These are phyloP conservation scores for Microcaecilia unicolor DNA, from an alignment of 2,797 vertebrate species.

Conservation along the genomic window DNA sequence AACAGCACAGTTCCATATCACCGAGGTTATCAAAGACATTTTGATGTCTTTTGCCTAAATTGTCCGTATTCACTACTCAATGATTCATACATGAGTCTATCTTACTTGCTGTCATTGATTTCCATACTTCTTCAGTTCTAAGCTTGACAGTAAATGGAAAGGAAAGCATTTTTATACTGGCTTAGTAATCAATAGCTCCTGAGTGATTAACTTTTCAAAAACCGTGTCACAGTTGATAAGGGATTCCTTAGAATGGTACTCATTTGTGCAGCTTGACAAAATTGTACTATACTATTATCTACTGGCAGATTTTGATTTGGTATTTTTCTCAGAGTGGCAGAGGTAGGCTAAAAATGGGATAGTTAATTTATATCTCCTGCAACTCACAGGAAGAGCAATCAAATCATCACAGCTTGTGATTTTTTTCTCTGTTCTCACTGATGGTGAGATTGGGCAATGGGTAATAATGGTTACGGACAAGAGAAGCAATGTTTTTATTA, in stretches of 20 bases:
- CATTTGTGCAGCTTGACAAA: slow-evolving; percentile 9
- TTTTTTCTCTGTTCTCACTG: slow-evolving; percentile 16
- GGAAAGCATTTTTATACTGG: slow-evolving; percentile 21
- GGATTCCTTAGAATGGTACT: slow-evolving; percentile 8
- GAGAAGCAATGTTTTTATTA: slow-evolving; percentile 5
- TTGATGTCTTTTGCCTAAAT: slow-evolving; percentile 4
- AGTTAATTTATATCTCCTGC: slow-evolving; percentile 21
- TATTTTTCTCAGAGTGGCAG: slow-evolving; percentile 19
- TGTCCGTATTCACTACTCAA: not conserved
- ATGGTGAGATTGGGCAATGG: slow-evolving; percentile 7
- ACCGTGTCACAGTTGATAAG: slow-evolving; percentile 19
- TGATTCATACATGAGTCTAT: slow-evolving; percentile 9
- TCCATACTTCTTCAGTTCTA: slow-evolving; percentile 17
- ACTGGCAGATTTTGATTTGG: slow-evolving; percentile 17
- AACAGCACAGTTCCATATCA: not conserved
- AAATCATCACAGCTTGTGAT: slow-evolving; percentile 24
- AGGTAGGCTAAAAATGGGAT: slow-evolving; percentile 15
- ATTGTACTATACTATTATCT: slow-evolving; percentile 16
- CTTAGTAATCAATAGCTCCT: slow-evolving; percentile 23
- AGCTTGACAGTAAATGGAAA: slow-evolving; percentile 13
- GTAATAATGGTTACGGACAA: slow-evolving; percentile 3
- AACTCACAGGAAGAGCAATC: slow-evolving; percentile 32
- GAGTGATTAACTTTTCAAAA: slow-evolving; percentile 19
- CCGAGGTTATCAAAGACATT: slow-evolving; percentile 1
- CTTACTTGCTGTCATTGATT: slow-evolving; percentile 13